Base-by-base conservation (phyloP, 2,113 vertebrate species). In the Ardeotis arabs region DNA sequence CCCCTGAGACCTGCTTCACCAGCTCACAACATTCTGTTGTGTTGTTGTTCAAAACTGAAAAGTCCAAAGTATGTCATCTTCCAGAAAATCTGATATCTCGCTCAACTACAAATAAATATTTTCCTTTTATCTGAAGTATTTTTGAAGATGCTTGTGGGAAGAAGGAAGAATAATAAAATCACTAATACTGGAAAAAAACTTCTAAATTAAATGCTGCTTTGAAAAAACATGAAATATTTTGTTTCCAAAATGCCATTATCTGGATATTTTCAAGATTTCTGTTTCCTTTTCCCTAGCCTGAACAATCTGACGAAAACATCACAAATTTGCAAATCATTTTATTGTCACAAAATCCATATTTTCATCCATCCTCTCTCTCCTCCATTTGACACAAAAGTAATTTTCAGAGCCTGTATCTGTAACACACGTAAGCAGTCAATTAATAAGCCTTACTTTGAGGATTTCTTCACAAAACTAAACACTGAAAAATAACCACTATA, bases 11-110 rank as follows among this genome's bases (percentile, higher is more conserved):
- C 41, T 44, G 41, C 41, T 44, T 44, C 62, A 24, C 25, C 4
- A 0, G 24, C 39, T 76, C 63, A 33, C 28, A 35, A 17, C 0
- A 12, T 7, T 63, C 0, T 14, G 11, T 6, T 52, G 8, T 4
- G 11, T 6, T 52, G 8, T 4, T 44, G 25, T 29, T 66, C 2
- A 4, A 87, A 91, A 77, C 33, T 9, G 13, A 4, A 17, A 84
- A 87, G 20, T 10, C 47, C 52, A 15, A 84, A 52, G 6, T 4
- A 3, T 6, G 25, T 2, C 2, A 31, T 53, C 31, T 74, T 45
- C 28, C 53, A 74, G 23, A 80, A 35, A 66, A 84, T 31, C 33
- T 39, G 49, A 35, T 39, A 16, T 39, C 73, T 81, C 25, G 0
- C 7, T 58, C 64, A 74, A 66, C 41, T 84, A 35, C 47, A 89